These are phyloP conservation scores for Leptodactylus fuscus DNA, from an alignment of 2,113 vertebrate genomes.

Conservation along the genomic window DNA sequence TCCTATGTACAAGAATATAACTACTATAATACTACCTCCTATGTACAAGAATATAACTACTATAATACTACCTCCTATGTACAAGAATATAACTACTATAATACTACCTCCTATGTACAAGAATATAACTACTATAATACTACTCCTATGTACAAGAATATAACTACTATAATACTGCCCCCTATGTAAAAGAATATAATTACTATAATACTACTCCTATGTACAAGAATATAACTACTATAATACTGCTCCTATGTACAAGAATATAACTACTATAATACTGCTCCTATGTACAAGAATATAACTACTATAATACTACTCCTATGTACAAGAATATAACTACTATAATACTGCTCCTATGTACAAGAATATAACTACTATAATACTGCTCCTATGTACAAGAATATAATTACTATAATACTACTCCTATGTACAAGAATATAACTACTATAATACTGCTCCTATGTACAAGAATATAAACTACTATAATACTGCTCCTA, in stretches of 20 bases:
- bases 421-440: background rate
- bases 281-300: no score
- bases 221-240: background rate
- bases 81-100: background rate
- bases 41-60: no score
- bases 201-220: background rate
- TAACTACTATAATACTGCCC: background rate
- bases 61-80: no score
- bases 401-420: background rate
- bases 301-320: no score
- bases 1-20: no score
- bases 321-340: background rate
- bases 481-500: constrained; percentile 12
- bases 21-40: no score
- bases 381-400: background rate
- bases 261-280: no score
- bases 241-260: background rate
- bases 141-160: no score
- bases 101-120: background rate
- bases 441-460: background rate
- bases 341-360: background rate
- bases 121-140: no score
- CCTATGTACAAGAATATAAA: background rate
- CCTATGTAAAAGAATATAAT: background rate
- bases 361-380: no score